These are phyloP conservation scores for Gastracanthus pulcherrimus DNA, from an alignment of 2,888 invertebrate species.

Conservation along the genomic window DNA sequence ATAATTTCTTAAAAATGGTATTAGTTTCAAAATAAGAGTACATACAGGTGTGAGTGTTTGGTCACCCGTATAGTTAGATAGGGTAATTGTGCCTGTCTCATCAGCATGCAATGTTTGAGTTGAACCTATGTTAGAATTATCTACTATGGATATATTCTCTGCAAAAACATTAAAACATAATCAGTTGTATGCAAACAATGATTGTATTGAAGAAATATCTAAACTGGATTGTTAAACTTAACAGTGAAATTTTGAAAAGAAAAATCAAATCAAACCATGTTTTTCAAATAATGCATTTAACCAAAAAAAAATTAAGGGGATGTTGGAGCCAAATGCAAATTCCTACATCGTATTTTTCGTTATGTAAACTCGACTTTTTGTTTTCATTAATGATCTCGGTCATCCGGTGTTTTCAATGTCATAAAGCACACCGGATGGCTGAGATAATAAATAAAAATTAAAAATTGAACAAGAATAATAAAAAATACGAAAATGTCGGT, in stretches of 20 bases:
- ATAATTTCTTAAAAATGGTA: neutral
- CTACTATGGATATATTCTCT: conserved; percentile 66
- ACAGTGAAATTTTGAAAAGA: neutral
- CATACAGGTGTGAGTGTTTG: conserved; percentile 74
- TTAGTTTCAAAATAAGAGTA: conserved; percentile 46
- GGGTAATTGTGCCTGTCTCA: conserved; percentile 74
- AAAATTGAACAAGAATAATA: too few relatives aligned
- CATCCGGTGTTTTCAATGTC: too few relatives aligned
- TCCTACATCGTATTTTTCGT: too few relatives aligned
- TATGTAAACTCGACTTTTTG: too few relatives aligned
- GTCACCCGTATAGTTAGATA: conserved; percentile 72
- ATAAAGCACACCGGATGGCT: too few relatives aligned
- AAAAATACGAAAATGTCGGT: too few relatives aligned
- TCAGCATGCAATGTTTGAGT: conserved; percentile 74
- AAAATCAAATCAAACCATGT: too few relatives aligned
- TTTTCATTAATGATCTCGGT: too few relatives aligned
- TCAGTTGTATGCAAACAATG: conserved; percentile 13
- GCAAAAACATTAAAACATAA: conserved; percentile 54
- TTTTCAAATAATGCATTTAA: too few relatives aligned
- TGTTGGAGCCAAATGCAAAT: too few relatives aligned
- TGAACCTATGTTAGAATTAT: conserved; percentile 64
- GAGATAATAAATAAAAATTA: neutral
- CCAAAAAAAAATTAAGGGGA: conserved; percentile 7
- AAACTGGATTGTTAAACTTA: neutral
- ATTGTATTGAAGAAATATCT: neutral